These are phyloP conservation scores for Crotalus helleri DNA, from an alignment of 2,113 vertebrate species.

Conservation along the genomic window DNA sequence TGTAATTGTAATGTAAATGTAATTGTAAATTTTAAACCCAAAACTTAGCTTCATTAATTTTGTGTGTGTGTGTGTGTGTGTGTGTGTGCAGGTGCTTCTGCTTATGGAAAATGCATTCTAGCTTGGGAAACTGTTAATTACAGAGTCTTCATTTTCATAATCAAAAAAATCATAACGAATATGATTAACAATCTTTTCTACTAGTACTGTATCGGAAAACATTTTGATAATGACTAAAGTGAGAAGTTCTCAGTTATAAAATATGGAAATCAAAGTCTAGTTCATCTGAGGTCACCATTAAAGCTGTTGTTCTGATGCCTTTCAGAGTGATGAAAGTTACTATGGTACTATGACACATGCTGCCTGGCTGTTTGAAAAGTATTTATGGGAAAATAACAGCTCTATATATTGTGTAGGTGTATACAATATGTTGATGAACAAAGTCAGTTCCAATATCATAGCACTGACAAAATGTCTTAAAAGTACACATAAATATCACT, in stretches of 20 bases:
- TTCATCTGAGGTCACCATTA: not conserved
- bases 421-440: not conserved
- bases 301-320: not conserved
- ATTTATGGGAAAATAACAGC: slow-evolving; percentile 19
- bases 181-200: not conserved
- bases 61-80: too few relatives aligned
- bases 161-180: not conserved
- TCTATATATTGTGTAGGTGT: not conserved
- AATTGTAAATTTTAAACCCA: not conserved
- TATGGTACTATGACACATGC: slow-evolving; percentile 2
- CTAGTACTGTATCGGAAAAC: not conserved
- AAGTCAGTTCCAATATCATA: not conserved
- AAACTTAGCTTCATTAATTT: not conserved
- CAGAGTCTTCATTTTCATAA: not conserved
- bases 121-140: not conserved
- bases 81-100: slow-evolving; percentile 1
- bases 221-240: not conserved
- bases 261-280: not conserved
- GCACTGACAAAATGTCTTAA: not conserved
- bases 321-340: slow-evolving; percentile 15
- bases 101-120: not conserved
- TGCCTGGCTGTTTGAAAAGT: slow-evolving; percentile 7
- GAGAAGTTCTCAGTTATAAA: not conserved
- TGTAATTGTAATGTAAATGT: not conserved
- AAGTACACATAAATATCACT: not conserved